Percentiles rank a stretch among this genome's conserved stretches.
Evolutionary conservation across 2,113 vertebrate genomes (phyloP).

Genomic region (Telmatochromis sp.): DNA sequence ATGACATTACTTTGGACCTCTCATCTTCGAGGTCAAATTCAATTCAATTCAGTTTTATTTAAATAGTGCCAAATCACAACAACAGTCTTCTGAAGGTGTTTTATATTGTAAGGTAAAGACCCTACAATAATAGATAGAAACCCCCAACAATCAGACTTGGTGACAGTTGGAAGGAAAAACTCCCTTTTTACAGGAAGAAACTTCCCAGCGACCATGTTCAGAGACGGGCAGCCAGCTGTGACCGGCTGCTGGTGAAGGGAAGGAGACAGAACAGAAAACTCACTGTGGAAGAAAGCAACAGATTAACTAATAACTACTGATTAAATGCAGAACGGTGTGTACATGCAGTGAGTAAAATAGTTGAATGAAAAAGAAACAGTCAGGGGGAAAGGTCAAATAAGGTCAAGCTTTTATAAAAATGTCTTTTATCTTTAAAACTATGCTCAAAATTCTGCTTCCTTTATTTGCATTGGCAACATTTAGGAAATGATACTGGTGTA

Average conservation of each 20-base stretch:
- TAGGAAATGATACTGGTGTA: background rate
- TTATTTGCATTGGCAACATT: background rate
- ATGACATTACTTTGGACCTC: background rate
- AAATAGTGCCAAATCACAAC: background rate
- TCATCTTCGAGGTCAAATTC: background rate
- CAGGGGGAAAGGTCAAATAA: background rate
- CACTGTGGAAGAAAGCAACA: background rate
- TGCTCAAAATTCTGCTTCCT: background rate
- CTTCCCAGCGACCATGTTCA: background rate
- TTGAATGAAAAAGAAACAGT: background rate
- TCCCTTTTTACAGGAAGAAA: background rate
- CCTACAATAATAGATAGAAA: background rate
- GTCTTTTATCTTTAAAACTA: background rate
- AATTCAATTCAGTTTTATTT: background rate
- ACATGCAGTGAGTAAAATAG: background rate
- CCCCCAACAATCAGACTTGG: background rate
- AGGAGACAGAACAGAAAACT: background rate
- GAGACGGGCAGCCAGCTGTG: background rate
- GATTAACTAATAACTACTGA: background rate
- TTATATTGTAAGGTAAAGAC: background rate
- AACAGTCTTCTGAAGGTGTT: accelerated
- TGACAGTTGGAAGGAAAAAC: background rate
- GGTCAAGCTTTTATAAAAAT: background rate
- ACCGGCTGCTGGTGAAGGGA: accelerated
- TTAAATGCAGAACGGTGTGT: background rate